Percentiles rank a stretch among this genome's conserved stretches.
Conservation (phyloP, 2,888 invertebrate species). For the Papilio protenor region DNA sequence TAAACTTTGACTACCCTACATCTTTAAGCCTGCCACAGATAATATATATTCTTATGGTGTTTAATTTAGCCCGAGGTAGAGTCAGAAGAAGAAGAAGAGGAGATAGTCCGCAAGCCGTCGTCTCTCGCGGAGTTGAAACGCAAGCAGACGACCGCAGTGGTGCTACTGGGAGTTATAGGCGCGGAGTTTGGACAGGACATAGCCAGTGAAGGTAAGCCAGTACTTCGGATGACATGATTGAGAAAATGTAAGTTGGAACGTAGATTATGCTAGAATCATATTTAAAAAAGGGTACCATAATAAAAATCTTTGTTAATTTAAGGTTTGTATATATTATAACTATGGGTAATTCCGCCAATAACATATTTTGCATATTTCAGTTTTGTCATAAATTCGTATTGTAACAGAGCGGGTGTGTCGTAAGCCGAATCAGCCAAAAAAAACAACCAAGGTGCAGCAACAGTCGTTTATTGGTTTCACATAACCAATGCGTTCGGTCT, state of each 20-base stretch:
- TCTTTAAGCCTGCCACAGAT: neutral
- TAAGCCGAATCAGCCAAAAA: too few relatives aligned
- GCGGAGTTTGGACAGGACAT: conserved; percentile 99
- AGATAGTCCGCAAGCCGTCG: conserved; percentile 93
- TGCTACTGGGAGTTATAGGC: conserved; percentile 97
- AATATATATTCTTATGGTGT: neutral
- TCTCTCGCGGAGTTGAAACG: conserved; percentile 94
- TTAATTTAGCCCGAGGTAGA: conserved; percentile 87
- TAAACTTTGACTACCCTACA: neutral
- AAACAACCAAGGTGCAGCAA: too few relatives aligned
- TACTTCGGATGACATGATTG: neutral
- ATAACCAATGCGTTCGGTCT: too few relatives aligned
- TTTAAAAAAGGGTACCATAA: neutral
- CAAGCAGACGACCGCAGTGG: conserved; percentile 98
- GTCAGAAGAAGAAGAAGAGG: conserved; percentile 93
- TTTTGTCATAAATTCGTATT: too few relatives aligned
- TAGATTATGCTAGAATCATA: neutral
- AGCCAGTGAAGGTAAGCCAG: conserved; percentile 83
- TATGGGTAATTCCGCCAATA: too few relatives aligned
- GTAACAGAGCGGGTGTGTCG: too few relatives aligned
- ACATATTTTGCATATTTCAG: too few relatives aligned
- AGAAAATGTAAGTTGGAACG: neutral
- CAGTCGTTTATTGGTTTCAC: too few relatives aligned
- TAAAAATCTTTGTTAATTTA: neutral
- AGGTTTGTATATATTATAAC: too few relatives aligned